These are phyloP conservation scores for Zoanthus gigantus DNA, from an alignment of 92 coral and sea anemone species.

Conservation along the genomic window DNA sequence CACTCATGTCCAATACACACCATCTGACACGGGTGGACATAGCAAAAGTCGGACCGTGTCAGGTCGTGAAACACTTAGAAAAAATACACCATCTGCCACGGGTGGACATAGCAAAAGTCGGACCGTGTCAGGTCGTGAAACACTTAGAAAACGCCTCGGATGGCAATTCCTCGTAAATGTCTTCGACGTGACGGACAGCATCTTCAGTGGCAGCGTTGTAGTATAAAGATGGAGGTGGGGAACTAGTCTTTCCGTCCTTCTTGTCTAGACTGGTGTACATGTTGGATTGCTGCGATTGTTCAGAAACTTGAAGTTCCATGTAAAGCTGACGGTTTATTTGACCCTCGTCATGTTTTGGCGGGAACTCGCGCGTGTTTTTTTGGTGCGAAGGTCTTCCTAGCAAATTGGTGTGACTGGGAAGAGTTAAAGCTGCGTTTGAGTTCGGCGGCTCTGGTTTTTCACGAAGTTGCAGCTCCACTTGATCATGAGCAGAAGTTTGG, in stretches of 20 bases:
- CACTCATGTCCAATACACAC: no score
- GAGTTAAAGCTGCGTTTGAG: neutral
- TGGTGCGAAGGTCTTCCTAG: neutral
- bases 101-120: no score
- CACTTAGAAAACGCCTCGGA: neutral
- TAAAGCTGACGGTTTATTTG: neutral
- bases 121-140: no score
- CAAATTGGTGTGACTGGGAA: neutral
- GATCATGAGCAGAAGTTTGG: neutral
- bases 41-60: no score
- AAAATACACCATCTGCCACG: no score
- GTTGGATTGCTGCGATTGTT: neutral
- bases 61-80: no score
- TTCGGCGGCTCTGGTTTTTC: neutral
- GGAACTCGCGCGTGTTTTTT: neutral
- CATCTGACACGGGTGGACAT: no score
- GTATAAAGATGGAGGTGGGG: neutral
- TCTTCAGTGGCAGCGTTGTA: neutral
- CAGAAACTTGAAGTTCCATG: neutral
- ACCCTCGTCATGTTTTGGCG: neutral
- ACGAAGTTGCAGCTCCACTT: neutral
- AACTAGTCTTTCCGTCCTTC: neutral
- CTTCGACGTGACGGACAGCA: neutral
- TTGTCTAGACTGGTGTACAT: neutral
- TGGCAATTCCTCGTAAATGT: neutral